Percentiles rank a stretch among this genome's conserved stretches.
Conservation (phyloP, 2,113 vertebrate genomes). For the Podilymbus podiceps region DNA sequence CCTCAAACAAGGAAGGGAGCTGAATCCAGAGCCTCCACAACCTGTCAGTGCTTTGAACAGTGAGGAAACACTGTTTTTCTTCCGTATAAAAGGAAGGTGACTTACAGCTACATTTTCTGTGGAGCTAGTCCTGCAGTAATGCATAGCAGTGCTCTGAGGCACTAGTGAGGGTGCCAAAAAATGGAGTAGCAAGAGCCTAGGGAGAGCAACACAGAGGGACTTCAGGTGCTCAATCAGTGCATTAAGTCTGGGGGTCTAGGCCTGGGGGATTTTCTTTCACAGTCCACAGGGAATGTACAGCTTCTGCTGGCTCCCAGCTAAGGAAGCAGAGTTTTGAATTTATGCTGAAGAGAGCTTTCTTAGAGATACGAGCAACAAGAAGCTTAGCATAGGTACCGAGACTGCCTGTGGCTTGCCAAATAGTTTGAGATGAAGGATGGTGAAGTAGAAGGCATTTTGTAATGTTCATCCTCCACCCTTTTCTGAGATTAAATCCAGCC, state of each 20-base stretch:
- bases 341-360: background rate
- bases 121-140: background rate
- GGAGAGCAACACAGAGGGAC: background rate
- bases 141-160: background rate
- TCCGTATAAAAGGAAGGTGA: background rate
- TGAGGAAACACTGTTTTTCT: background rate
- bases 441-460: background rate
- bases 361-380: background rate
- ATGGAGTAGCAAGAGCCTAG: background rate
- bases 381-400: background rate
- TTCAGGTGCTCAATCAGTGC: background rate
- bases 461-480: background rate
- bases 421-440: background rate
- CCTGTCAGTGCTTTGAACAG: background rate
- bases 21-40: background rate
- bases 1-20: background rate
- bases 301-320: background rate
- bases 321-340: background rate
- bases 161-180: background rate
- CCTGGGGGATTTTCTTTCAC: background rate
- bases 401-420: background rate
- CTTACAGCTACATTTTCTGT: background rate
- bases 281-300: background rate
- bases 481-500: conserved; percentile 7
- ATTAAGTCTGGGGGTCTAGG: background rate